Evolutionary conservation across 2,113 vertebrate genomes (phyloP), one percentile per base, ranked within the genome.

Genomic region (Istiophorus platypterus): DNA sequence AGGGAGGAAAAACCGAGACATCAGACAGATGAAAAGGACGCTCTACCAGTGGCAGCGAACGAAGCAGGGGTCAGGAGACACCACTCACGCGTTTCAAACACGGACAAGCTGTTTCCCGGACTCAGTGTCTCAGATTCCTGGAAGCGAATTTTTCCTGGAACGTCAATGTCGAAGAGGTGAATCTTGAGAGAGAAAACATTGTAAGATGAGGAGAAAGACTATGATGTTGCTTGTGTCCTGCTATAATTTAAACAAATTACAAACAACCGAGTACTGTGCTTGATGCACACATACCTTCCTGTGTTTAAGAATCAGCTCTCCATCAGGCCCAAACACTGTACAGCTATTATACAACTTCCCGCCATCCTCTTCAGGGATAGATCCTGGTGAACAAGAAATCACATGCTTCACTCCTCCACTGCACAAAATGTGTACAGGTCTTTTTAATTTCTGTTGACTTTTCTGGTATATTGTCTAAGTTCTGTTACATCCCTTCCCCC

Each of bases 91-190:
- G 97, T 99, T 34, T 99, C 96, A 89, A 99, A 99, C 58, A 95
- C 39, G 1, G 97, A 98, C 78, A 99, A 93, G 87, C 74, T 95
- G 90, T 93, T 95, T 12, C 98, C 98, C 1, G 98, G 95, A 86
- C 94, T 97, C 88, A 99, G 78, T 0, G 95, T 98, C 95, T 98
- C 95, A 1, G 98, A 99, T 88, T 99, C 98, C 91, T 97, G 98
- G 95, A 99, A 99, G 74, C 95, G 90, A 83, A 99, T 99, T 92
- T 97, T 99, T 72, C 98, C 97, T 5, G 98, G 98, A 81, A 99
- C 92, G 70, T 99, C 89, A 71, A 99, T 99, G 91, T 99, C 96
- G 93, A 99, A 99, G 64, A 99, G 95, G 90, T 99, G 98, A 85
- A 99, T 96, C 98, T 99, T 91, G 39, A 69, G 42, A 42, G n/a